Percentiles rank a stretch among this genome's conserved stretches.
Conservation (phyloP, 2,888 invertebrate species). For the Uloborus plumipes region DNA sequence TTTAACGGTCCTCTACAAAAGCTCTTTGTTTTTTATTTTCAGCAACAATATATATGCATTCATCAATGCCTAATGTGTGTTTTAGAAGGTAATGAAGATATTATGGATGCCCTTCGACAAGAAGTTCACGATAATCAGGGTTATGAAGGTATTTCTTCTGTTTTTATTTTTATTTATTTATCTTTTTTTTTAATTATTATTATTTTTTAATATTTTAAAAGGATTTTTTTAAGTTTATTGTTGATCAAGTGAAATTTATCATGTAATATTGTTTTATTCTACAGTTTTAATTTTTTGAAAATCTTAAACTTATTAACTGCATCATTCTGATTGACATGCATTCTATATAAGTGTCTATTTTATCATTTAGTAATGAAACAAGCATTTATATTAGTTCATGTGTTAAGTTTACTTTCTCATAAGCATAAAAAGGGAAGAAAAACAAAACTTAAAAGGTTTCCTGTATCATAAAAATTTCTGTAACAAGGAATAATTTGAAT, state of each 20-base stretch:
- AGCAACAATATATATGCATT: conserved; percentile 99
- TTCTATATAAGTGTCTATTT: too few species aligned
- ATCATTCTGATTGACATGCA: too few species aligned
- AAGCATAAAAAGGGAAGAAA: too few species aligned
- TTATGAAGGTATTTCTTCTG: conserved; percentile 82
- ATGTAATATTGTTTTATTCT: background rate
- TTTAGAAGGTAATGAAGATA: conserved; percentile 87
- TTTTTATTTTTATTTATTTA: too few species aligned
- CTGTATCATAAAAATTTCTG: too few species aligned
- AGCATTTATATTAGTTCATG: too few species aligned
- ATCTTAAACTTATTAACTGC: too few species aligned
- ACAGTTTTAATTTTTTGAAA: background rate
- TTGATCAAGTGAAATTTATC: background rate
- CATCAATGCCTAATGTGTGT: conserved; percentile 97
- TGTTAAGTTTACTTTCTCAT: too few species aligned
- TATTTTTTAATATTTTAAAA: background rate
- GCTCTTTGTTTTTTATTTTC: conserved; percentile 65
- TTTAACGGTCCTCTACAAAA: background rate
- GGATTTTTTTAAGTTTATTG: background rate
- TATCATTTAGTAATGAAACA: too few species aligned
- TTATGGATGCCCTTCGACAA: conserved; percentile 75
- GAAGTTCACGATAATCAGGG: conserved; percentile 91
- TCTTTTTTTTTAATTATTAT: too few species aligned
- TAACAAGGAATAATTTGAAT: too few species aligned
- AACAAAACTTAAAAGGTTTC: too few species aligned